These are phyloP conservation scores for Pitangus sulphuratus DNA, from an alignment of 2,797 vertebrate species.

Conservation along the genomic window DNA sequence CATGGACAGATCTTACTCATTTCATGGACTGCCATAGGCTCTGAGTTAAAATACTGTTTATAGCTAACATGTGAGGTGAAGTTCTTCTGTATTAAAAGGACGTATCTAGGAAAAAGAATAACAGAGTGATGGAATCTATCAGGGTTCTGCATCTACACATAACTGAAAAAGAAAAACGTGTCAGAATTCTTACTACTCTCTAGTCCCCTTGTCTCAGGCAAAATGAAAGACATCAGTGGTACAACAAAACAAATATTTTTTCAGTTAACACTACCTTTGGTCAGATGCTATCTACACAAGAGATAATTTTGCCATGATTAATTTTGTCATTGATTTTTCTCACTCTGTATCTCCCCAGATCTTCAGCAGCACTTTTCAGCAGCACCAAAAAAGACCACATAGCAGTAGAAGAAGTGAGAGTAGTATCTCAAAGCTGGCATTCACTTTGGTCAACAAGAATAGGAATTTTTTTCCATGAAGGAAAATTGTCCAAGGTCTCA, in stretches of 20 bases:
- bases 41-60: neutral
- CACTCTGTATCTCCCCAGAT: neutral
- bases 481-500: neutral
- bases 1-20: conserved; percentile 64
- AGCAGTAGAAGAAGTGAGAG: neutral
- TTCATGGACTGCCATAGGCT: neutral
- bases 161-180: neutral
- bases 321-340: neutral
- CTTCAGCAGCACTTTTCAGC: neutral
- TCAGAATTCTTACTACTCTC: neutral
- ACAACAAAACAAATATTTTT: neutral
- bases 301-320: neutral
- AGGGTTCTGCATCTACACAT: neutral
- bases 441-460: neutral
- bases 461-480: neutral
- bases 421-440: neutral
- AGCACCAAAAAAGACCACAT: neutral
- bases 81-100: neutral
- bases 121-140: neutral
- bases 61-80: neutral
- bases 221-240: neutral
- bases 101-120: neutral
- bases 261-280: neutral
- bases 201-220: neutral
- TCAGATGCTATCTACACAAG: neutral